Evolutionary conservation across 1,140 invertebrate genomes (phyloP).

Genomic region (Dendroctonus valens): DNA sequence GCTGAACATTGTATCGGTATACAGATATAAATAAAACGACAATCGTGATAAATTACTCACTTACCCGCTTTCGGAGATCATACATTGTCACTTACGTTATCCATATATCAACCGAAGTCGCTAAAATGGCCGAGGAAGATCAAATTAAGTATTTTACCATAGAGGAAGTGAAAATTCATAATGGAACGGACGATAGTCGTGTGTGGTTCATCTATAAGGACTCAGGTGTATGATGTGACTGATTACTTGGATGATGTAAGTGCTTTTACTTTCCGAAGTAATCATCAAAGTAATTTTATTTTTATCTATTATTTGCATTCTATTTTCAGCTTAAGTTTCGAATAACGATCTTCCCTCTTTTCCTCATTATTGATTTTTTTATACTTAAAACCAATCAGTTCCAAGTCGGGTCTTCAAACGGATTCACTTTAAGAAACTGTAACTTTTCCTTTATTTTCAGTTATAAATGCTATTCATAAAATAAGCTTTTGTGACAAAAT

Average conservation of each 20-base stretch:
- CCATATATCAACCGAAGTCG: conserved; percentile 5
- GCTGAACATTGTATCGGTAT: conserved; percentile 1
- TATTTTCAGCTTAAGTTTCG: no score
- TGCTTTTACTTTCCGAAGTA: conserved; percentile 1
- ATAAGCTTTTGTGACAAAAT: no score
- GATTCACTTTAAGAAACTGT: not conserved
- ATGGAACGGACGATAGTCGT: conserved; percentile 55
- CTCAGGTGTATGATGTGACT: conserved; percentile 67
- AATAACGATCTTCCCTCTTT: no score
- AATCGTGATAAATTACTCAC: conserved; percentile 12
- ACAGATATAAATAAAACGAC: conserved; percentile 7
- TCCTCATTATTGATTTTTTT: not conserved
- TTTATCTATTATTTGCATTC: not conserved
- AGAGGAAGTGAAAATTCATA: conserved; percentile 57
- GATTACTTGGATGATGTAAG: conserved; percentile 57
- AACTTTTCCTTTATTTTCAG: no score
- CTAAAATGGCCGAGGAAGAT: conserved; percentile 30
- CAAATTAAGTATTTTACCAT: conserved; percentile 49
- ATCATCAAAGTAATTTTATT: conserved; percentile 1
- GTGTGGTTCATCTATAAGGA: conserved; percentile 66
- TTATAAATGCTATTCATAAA: no score
- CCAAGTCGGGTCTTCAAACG: not conserved
- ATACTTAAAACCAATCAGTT: not conserved
- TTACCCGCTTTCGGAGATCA: not conserved
- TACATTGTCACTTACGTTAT: not conserved